These are phyloP conservation scores for Trochalopteron elliotii DNA, from an alignment of 2,113 vertebrate species.

Conservation along the genomic window DNA sequence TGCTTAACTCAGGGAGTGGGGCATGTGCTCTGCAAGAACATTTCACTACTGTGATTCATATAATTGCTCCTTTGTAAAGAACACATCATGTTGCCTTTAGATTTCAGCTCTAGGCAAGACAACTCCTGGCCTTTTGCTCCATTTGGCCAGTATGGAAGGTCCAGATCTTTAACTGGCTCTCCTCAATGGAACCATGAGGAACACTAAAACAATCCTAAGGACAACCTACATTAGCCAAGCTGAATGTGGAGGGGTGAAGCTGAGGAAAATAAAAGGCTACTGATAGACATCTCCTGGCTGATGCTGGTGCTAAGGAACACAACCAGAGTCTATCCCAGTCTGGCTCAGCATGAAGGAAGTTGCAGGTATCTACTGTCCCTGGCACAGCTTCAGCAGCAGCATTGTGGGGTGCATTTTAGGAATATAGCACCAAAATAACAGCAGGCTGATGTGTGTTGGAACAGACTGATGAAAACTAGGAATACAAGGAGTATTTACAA, in stretches of 20 bases:
- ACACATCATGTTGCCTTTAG: not conserved
- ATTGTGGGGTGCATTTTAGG: not conserved
- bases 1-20: not conserved
- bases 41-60: constrained; percentile 55
- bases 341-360: not conserved
- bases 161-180: not conserved
- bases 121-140: not conserved
- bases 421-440: not conserved
- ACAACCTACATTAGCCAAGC: not conserved
- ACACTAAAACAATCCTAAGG: not conserved
- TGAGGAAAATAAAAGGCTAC: not conserved
- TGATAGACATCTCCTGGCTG: not conserved
- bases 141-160: not conserved
- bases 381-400: not conserved
- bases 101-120: not conserved
- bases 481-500: not conserved
- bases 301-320: not conserved
- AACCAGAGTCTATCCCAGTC: not conserved
- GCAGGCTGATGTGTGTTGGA: not conserved
- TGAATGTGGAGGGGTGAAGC: not conserved
- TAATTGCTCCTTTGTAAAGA: constrained; percentile 19
- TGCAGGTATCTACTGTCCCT: not conserved
- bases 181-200: not conserved
- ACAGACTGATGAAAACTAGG: not conserved
- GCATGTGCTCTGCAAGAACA: not conserved